Evolutionary conservation across 2,797 vertebrate species (phyloP).

Genomic region (Lophius americanus): DNA sequence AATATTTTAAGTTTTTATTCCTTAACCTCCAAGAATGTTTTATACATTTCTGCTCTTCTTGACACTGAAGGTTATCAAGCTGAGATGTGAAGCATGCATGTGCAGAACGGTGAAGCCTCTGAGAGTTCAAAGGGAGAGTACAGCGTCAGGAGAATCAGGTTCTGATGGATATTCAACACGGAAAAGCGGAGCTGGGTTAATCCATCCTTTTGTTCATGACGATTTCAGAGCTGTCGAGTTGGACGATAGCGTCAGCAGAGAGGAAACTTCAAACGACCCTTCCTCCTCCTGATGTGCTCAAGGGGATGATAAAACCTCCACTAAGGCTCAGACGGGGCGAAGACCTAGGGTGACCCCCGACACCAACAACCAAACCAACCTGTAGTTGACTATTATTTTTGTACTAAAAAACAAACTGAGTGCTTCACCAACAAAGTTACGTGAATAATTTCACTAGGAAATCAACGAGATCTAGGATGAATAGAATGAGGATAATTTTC

Average conservation of each 20-base stretch:
- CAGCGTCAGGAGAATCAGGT: slow-evolving; percentile 28
- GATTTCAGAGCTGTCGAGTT: slow-evolving; percentile 23
- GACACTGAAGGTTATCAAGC: no score
- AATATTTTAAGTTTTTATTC: no score
- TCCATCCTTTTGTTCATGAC: slow-evolving; percentile 56
- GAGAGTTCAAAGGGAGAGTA: slow-evolving; percentile 20
- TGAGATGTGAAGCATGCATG: slow-evolving; percentile 1
- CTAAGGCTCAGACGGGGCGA: no score
- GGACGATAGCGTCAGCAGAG: slow-evolving; percentile 29
- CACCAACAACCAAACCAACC: not conserved
- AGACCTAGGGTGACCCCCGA: slow-evolving; percentile 1
- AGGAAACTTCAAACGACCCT: slow-evolving; percentile 48
- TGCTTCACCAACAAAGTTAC: no score
- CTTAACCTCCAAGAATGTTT: not conserved
- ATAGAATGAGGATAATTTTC: no score
- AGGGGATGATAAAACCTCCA: no score
- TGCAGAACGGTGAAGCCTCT: not conserved
- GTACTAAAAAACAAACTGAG: no score
- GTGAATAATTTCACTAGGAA: no score
- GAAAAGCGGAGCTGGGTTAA: slow-evolving; percentile 45
- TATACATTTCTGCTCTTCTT: slow-evolving; percentile 4
- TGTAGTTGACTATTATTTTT: no score
- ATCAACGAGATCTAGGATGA: no score
- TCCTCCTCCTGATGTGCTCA: no score
- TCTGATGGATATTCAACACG: slow-evolving; percentile 61